A percentile compares a stretch with the other conserved stretches of the same genome.
phyloP scores from a whole-genome alignment of 2,797 vertebrate genomes.

The Poecile montanus region DNA sequence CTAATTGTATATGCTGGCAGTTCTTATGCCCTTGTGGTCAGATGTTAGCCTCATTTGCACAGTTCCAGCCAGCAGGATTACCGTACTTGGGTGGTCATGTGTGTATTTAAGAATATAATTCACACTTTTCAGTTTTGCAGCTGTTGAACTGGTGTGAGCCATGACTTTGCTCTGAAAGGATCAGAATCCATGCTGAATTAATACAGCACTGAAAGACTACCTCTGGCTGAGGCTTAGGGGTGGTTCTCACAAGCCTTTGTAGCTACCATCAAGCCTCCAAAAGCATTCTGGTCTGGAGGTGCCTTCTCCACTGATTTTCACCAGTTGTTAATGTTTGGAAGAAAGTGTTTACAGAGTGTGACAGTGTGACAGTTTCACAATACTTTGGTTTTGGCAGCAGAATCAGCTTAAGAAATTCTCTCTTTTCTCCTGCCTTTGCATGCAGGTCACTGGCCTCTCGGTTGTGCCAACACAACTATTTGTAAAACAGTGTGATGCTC shows the following conservation, averaged over 20 bases:
- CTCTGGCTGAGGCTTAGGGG: neutral
- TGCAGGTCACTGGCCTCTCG: neutral
- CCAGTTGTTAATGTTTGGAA: neutral
- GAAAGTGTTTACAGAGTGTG: neutral
- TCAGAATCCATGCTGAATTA: neutral
- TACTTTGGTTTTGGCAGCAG: slow-evolving; percentile 30
- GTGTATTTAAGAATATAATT: slow-evolving; percentile 10
- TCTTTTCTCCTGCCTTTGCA: neutral
- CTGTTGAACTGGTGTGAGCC: neutral
- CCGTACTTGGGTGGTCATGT: slow-evolving; percentile 17
- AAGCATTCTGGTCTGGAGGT: neutral
- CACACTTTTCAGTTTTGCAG: neutral
- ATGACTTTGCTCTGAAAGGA: neutral
- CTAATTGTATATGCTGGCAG: slow-evolving; percentile 55
- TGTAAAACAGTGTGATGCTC: slow-evolving; percentile 1
- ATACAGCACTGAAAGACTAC: neutral
- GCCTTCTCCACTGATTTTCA: neutral
- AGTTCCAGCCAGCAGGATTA: slow-evolving; percentile 5
- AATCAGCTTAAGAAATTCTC: slow-evolving; percentile 32
- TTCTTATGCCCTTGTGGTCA: slow-evolving; percentile 17
- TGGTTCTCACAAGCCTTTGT: neutral
- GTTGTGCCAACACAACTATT: slow-evolving; percentile 28
- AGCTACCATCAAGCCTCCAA: neutral
- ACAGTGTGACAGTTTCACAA: slow-evolving; percentile 9
- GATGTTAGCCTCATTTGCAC: slow-evolving; percentile 24